A percentile compares a stretch with the other conserved stretches of the same genome.
phyloP scores from a whole-genome alignment of 2,113 vertebrate genomes.

The Cavia aperea region DNA sequence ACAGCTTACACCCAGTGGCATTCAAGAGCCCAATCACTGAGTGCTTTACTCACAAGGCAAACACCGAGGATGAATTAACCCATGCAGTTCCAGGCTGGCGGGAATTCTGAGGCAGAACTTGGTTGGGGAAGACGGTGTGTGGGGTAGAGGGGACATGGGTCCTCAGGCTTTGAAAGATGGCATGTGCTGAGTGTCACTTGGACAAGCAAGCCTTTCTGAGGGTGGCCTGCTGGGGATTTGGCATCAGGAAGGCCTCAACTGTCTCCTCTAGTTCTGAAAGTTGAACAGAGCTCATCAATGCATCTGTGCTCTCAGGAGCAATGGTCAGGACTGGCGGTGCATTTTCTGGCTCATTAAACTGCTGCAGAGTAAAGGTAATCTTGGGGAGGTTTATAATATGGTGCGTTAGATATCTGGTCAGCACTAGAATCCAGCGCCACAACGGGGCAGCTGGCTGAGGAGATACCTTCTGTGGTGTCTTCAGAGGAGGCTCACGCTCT shows the following conservation, averaged over 20 bases:
- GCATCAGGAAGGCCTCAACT: rapidly evolving
- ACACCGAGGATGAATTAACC: neutral
- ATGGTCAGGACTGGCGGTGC: no score
- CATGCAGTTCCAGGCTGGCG: neutral
- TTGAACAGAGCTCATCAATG: no score
- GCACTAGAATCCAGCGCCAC: rapidly evolving
- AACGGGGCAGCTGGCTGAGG: neutral
- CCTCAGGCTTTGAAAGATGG: no score
- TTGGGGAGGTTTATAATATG: rapidly evolving
- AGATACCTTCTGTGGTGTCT: rapidly evolving
- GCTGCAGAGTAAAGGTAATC: neutral
- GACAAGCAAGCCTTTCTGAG: rapidly evolving
- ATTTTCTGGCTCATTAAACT: neutral
- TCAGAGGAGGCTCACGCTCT: no score
- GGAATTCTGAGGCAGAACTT: no score
- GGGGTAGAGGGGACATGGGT: neutral
- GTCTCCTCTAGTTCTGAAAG: no score
- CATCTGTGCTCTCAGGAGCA: no score
- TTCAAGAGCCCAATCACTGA: no score
- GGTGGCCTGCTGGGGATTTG: no score
- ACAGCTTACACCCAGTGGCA: neutral
- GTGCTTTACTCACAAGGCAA: neutral
- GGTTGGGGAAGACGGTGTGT: no score
- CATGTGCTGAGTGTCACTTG: neutral
- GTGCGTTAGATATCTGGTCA: no score